Percentiles rank a stretch among this genome's conserved stretches.
Conservation (phyloP, 1,140 invertebrate genomes). For the Metopolophium dirhodum region DNA sequence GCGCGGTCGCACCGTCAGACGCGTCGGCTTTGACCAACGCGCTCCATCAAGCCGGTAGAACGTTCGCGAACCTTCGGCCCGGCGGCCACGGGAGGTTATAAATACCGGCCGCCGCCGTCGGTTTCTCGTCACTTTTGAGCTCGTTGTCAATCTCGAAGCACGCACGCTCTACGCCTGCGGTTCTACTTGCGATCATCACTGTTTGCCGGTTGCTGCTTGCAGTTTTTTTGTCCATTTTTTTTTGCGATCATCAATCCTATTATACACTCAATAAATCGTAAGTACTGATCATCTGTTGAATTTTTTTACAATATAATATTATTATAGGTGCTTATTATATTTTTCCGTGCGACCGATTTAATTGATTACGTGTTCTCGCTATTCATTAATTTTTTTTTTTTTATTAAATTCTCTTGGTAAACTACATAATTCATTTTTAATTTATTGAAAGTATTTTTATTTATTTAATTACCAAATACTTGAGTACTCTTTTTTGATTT, state of each 20-base stretch:
- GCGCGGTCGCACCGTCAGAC: neutral
- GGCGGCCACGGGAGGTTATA: neutral
- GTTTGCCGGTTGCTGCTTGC: no score
- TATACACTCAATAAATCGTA: neutral
- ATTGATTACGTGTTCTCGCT: no score
- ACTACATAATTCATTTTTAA: no score
- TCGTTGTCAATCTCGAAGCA: neutral
- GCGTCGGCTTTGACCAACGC: slow-evolving; percentile 6
- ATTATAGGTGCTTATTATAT: no score
- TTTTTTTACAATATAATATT: no score
- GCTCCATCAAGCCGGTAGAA: neutral
- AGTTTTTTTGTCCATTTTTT: neutral
- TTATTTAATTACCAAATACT: no score
- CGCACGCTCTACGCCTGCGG: neutral
- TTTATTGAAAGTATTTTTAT: no score
- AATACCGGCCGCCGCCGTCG: neutral
- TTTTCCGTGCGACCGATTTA: no score
- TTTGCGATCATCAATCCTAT: neutral
- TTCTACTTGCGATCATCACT: neutral
- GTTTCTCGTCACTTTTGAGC: neutral
- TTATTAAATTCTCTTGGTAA: no score
- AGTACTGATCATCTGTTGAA: neutral
- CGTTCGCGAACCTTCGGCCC: neutral
- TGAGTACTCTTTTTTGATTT: no score
- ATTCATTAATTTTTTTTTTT: no score